Evolutionary conservation across 1,140 invertebrate species (phyloP).

Genomic region (Papilio aristodemus): DNA sequence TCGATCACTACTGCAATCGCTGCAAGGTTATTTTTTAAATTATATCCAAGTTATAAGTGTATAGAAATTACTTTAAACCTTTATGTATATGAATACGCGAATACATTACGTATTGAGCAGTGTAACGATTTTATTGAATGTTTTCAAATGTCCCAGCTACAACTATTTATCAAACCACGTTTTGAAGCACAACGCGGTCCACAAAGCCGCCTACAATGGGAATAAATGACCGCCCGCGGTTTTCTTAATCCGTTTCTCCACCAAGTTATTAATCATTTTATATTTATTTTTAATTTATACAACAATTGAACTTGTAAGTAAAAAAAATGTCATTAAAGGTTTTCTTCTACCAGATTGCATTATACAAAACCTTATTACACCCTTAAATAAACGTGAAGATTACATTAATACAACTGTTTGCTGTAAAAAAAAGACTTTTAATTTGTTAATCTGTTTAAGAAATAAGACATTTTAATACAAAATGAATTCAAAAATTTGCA

Average conservation of each 20-base stretch:
- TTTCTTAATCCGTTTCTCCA: constrained; percentile 8
- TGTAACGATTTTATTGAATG: neutral
- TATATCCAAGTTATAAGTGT: too few relatives aligned
- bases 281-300: neutral
- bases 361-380: neutral
- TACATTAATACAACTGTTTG: too few relatives aligned
- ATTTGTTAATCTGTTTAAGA: too few relatives aligned
- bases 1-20: too few relatives aligned
- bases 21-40: too few relatives aligned
- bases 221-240: constrained; percentile 7
- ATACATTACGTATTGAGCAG: too few relatives aligned
- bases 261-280: constrained; percentile 3
- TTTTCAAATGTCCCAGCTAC: neutral
- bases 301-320: neutral
- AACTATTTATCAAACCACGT: neutral
- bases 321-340: neutral
- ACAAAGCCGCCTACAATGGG: neutral
- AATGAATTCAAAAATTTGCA: neutral
- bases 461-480: neutral
- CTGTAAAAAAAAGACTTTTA: too few relatives aligned
- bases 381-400: neutral
- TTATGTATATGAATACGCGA: too few relatives aligned
- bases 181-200: neutral
- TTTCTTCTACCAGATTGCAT: neutral
- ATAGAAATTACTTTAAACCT: too few relatives aligned